These are phyloP conservation scores for Autographa pulchrina DNA, from an alignment of 2,888 invertebrate genomes.

Conservation along the genomic window DNA sequence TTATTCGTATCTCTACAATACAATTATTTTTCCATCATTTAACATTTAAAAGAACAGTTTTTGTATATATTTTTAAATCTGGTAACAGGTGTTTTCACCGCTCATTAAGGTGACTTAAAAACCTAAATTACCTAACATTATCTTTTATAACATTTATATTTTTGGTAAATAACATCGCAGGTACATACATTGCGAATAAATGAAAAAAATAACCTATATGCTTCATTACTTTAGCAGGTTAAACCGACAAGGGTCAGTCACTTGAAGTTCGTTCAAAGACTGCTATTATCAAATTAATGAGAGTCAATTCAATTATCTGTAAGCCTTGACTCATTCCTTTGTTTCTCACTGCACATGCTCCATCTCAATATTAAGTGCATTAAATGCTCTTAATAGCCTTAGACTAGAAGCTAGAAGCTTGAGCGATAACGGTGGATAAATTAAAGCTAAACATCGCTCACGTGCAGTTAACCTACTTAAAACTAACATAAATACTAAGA, in stretches of 20 bases:
- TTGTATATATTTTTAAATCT: slow-evolving; percentile 31
- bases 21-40: slow-evolving; percentile 31
- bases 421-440: slow-evolving; percentile 47
- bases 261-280: slow-evolving; percentile 40
- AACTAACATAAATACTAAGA: slow-evolving; percentile 50
- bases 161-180: slow-evolving; percentile 38
- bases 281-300: slow-evolving; percentile 19
- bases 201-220: not conserved
- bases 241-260: slow-evolving; percentile 38
- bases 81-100: slow-evolving; percentile 25
- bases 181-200: slow-evolving; percentile 9
- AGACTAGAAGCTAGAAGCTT: slow-evolving; percentile 34
- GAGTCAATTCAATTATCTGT: slow-evolving; percentile 36
- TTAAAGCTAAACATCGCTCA: slow-evolving; percentile 50
- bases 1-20: slow-evolving; percentile 19
- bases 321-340: slow-evolving; percentile 51
- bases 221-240: not conserved
- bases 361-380: slow-evolving; percentile 31
- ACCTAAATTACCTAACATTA: slow-evolving; percentile 33
- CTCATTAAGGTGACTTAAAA: slow-evolving; percentile 8
- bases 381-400: slow-evolving; percentile 23
- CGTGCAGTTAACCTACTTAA: slow-evolving; percentile 37
- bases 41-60: slow-evolving; percentile 44
- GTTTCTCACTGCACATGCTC: slow-evolving; percentile 40
- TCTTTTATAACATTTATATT: slow-evolving; percentile 31